These are phyloP conservation scores for Cromileptes altivelis DNA, from an alignment of 2,113 vertebrate genomes.

Conservation along the genomic window DNA sequence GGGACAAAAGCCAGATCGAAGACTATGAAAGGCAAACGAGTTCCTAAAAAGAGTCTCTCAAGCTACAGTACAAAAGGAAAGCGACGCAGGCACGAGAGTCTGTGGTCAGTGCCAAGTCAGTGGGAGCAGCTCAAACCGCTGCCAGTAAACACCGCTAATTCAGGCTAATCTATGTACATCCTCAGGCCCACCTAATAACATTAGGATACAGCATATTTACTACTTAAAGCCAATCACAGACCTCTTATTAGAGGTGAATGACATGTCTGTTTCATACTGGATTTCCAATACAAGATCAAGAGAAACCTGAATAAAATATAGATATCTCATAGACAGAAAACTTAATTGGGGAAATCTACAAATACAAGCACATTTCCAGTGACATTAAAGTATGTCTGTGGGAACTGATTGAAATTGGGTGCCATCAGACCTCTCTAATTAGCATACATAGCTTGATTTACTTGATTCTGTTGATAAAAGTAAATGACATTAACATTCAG, in stretches of 20 bases:
- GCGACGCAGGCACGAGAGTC: not conserved
- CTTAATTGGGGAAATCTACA: not conserved
- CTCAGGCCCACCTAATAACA: not conserved
- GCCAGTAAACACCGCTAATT: not conserved
- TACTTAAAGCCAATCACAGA: not conserved
- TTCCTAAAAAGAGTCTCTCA: not conserved
- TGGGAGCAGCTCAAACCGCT: not conserved
- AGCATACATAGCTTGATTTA: conserved; percentile 22
- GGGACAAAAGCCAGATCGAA: too few relatives aligned
- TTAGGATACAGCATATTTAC: not conserved
- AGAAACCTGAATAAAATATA: not conserved
- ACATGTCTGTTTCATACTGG: not conserved
- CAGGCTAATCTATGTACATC: not conserved
- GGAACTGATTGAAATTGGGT: conserved; percentile 38
- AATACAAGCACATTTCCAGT: not conserved
- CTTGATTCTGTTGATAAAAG: conserved; percentile 20
- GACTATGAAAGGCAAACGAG: not conserved
- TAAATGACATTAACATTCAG: conserved; percentile 37
- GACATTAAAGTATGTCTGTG: not conserved
- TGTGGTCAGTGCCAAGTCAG: not conserved
- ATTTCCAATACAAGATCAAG: conserved; percentile 13
- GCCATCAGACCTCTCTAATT: conserved; percentile 20
- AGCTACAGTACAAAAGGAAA: not conserved
- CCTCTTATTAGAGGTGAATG: not conserved
- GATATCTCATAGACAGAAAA: not conserved